Conservation (phyloP, 2,113 vertebrate genomes). For the Tyto alba region DNA sequence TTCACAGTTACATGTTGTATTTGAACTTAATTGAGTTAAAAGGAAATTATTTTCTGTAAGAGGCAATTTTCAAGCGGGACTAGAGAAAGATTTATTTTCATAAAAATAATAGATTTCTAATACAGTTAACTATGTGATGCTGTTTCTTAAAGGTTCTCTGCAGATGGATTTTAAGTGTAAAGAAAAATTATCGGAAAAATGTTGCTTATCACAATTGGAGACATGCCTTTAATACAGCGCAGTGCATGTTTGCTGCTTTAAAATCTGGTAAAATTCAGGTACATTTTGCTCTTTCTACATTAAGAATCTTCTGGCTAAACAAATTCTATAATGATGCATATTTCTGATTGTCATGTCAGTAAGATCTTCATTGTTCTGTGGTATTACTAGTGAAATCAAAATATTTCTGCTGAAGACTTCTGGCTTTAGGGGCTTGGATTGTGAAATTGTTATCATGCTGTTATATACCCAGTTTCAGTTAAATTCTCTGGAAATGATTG, state of each 20-base stretch:
- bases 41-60: not conserved
- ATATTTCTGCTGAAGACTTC: not conserved
- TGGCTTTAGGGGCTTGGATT: not conserved
- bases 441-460: not conserved
- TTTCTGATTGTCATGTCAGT: not conserved
- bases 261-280: conserved; percentile 94
- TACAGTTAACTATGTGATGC: not conserved
- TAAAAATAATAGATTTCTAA: not conserved
- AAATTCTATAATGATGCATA: not conserved
- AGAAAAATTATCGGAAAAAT: conserved; percentile 97
- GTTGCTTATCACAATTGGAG: conserved; percentile 98
- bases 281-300: not conserved
- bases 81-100: not conserved
- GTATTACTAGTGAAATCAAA: not conserved
- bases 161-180: conserved; percentile 95
- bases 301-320: not conserved
- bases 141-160: conserved; percentile 82
- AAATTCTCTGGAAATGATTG: not conserved
- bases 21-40: not conserved
- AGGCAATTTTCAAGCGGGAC: not conserved
- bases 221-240: conserved; percentile 94
- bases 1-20: not conserved
- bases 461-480: not conserved
- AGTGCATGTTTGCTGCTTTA: conserved; percentile 96
- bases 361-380: not conserved